Percentiles rank a stretch among this genome's conserved stretches.
These are phyloP conservation scores for Patiria pectinifera DNA, from an alignment of 53 echinoderm and acorn worm species.

Conservation along the genomic window DNA sequence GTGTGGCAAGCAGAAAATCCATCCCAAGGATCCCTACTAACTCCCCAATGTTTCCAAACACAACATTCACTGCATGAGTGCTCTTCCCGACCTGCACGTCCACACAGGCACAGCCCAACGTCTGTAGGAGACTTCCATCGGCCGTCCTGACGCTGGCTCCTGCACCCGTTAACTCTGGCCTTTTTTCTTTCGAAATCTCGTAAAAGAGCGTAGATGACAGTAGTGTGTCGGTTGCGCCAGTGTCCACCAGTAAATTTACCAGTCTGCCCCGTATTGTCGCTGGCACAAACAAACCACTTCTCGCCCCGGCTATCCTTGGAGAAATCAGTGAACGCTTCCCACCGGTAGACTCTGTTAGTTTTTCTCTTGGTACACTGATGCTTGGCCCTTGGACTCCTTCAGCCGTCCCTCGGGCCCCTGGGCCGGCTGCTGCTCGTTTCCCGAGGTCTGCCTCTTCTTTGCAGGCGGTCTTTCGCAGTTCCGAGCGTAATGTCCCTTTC, in stretches of 20 bases:
- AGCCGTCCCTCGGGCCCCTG: no score
- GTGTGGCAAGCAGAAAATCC: slow-evolving; percentile 32
- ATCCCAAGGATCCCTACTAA: slow-evolving; percentile 42
- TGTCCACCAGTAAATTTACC: slow-evolving; percentile 1
- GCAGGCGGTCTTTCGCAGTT: no score
- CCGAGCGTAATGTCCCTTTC: no score
- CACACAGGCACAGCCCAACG: no score
- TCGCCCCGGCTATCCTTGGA: not conserved
- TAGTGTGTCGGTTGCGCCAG: slow-evolving; percentile 11
- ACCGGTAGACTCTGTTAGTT: not conserved
- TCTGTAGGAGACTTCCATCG: slow-evolving; percentile 1
- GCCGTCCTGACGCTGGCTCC: no score
- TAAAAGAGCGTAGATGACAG: not conserved
- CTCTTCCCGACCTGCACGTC: no score
- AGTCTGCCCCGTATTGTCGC: not conserved
- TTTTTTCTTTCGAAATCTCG: not conserved
- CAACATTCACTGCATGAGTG: no score
- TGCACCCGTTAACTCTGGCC: no score
- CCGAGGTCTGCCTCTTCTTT: no score
- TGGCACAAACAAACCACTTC: not conserved
- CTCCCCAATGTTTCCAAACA: no score
- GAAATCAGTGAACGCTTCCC: not conserved
- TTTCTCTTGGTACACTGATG: not conserved
- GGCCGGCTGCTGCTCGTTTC: not conserved
- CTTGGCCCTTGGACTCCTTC: no score